Conservation (phyloP, 2,888 invertebrate genomes). For the Netelia melanura region DNA sequence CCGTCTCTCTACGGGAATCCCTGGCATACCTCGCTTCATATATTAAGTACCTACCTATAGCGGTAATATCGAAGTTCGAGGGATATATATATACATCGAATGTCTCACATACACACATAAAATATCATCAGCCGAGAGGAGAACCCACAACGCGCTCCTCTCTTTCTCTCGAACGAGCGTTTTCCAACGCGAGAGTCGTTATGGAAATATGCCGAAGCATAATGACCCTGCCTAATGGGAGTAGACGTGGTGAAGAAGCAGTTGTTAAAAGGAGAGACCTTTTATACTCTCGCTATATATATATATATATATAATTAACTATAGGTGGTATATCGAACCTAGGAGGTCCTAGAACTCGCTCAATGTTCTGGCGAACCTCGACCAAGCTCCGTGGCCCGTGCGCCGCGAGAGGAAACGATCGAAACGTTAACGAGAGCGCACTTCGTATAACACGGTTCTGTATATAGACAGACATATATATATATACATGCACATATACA, state of each 20-base stretch:
- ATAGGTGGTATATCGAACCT: not conserved
- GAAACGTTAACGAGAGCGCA: conserved; percentile 65
- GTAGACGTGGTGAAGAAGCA: conserved; percentile 60
- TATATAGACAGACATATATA: conserved; percentile 1
- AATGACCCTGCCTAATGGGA: conserved; percentile 81
- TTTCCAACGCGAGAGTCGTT: conserved; percentile 78
- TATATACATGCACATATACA: not conserved
- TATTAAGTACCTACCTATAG: not conserved
- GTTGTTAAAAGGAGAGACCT: conserved; percentile 53
- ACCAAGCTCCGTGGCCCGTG: conserved; percentile 26
- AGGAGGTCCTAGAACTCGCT: conserved; percentile 60
- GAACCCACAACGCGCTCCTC: conserved; percentile 55
- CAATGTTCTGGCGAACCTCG: conserved; percentile 42
- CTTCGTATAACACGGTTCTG: conserved; percentile 25
- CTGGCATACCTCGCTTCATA: not conserved
- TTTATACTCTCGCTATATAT: not conserved
- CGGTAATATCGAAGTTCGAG: conserved; percentile 43
- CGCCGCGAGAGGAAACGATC: conserved; percentile 65
- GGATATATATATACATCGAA: conserved; percentile 8
- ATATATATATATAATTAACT: not conserved
- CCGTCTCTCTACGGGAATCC: not conserved
- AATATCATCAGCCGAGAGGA: conserved; percentile 17
- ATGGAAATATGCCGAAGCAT: conserved; percentile 83
- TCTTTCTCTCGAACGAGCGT: conserved; percentile 65
- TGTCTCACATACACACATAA: conserved; percentile 22